Percentiles rank a stretch among this genome's conserved stretches.
Evolutionary conservation across 2,797 vertebrate species (phyloP).

Genomic region (Silurus lanzhouensis): DNA sequence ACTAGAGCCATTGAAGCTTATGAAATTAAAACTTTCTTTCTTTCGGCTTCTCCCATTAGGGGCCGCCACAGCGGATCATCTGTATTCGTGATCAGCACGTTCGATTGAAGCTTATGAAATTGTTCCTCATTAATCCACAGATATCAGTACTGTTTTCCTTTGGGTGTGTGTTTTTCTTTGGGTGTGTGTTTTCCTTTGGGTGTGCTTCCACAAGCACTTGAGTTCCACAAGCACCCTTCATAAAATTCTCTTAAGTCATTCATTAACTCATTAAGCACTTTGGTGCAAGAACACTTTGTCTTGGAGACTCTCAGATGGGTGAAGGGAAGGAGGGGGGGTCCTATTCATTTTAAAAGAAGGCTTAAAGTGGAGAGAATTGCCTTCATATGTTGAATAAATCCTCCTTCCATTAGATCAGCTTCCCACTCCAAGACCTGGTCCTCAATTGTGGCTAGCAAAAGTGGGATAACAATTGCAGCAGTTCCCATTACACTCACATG

Average conservation of each 20-base stretch:
- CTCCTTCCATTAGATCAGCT: constrained; percentile 50
- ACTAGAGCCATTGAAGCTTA: too few relatives aligned
- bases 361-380: constrained; percentile 67
- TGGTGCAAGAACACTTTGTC: constrained; percentile 48
- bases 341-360: constrained; percentile 75
- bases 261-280: constrained; percentile 53
- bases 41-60: too few relatives aligned
- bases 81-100: too few relatives aligned
- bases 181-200: background rate
- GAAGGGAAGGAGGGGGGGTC: constrained; percentile 37
- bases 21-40: too few relatives aligned
- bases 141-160: constrained; percentile 26
- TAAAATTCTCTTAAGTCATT: constrained; percentile 49
- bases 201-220: constrained; percentile 41
- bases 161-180: background rate
- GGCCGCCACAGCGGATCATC: too few relatives aligned
- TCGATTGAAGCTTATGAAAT: background rate
- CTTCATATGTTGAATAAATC: constrained; percentile 64
- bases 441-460: constrained; percentile 71
- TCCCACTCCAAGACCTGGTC: constrained; percentile 55
- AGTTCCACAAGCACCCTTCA: constrained; percentile 28
- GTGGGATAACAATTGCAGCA: constrained; percentile 71
- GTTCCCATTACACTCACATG: constrained; percentile 76
- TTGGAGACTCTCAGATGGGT: constrained; percentile 27
- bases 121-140: background rate